Conservation (phyloP, 2,888 invertebrate genomes). For the Pyrochroa serraticornis region DNA sequence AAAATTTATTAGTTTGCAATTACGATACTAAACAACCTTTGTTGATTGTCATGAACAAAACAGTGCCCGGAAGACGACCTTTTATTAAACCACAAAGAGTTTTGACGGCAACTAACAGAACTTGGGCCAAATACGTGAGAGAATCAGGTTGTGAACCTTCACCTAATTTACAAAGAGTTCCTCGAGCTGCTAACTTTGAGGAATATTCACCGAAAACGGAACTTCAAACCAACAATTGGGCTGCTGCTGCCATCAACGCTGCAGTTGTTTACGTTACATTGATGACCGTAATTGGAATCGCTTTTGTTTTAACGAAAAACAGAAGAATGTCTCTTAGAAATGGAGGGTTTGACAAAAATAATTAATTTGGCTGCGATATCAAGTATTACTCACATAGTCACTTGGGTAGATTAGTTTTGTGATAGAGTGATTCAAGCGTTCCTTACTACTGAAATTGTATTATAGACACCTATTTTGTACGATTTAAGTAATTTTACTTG, state of each 20-base stretch:
- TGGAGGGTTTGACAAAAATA: constrained; percentile 18
- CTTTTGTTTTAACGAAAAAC: constrained; percentile 30
- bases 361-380: constrained; percentile 16
- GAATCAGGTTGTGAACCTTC: constrained; percentile 66
- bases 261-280: constrained; percentile 54
- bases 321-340: constrained; percentile 9
- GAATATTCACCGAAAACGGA: constrained; percentile 20
- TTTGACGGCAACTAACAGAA: constrained; percentile 65
- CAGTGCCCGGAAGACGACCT: constrained; percentile 62
- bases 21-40: constrained; percentile 66
- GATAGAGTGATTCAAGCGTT: constrained; percentile 15
- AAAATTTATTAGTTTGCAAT: constrained; percentile 68
- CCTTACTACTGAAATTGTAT: constrained; percentile 1
- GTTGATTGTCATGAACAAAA: constrained; percentile 61
- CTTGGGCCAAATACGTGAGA: constrained; percentile 75
- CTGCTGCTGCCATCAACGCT: constrained; percentile 55
- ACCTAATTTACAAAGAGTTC: constrained; percentile 36
- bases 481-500: background rate
- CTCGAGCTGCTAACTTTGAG: constrained; percentile 36
- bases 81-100: constrained; percentile 65
- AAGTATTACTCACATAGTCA: constrained; percentile 6
- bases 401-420: constrained; percentile 12
- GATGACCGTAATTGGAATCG: constrained; percentile 46
- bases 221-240: constrained; percentile 49
- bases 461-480: too few species aligned